Evolutionary conservation across 2,797 vertebrate species (phyloP).

Genomic region (Eulemur coronatus): DNA sequence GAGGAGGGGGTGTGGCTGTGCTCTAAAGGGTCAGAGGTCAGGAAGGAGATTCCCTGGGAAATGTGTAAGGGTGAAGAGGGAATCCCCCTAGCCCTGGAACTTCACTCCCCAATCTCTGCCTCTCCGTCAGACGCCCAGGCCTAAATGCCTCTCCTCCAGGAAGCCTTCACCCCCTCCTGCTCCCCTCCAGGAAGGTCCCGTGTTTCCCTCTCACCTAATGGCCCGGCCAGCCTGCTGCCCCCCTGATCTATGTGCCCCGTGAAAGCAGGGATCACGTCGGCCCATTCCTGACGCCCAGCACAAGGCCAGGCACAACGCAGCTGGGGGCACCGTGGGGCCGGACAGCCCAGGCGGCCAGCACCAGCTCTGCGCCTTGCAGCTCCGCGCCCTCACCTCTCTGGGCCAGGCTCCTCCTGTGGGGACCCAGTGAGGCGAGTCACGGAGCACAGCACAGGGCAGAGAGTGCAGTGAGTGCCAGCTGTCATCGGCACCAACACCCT

Average conservation of each 20-base stretch:
- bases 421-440: background rate
- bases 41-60: background rate
- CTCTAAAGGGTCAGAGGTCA: background rate
- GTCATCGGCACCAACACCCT: fast-evolving
- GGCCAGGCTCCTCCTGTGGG: background rate
- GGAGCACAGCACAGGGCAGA: background rate
- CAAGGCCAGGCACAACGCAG: fast-evolving
- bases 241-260: background rate
- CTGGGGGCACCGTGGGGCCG: fast-evolving
- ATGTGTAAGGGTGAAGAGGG: too few species aligned
- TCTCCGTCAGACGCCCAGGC: background rate
- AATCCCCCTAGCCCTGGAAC: background rate
- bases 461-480: background rate
- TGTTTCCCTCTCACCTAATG: background rate
- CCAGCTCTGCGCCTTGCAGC: background rate
- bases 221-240: background rate
- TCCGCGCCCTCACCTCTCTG: background rate
- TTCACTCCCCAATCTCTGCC: background rate
- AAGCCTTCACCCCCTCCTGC: background rate
- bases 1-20: background rate
- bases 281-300: background rate
- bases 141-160: background rate
- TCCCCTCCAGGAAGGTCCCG: too few species aligned
- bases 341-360: fast-evolving
- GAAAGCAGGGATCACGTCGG: fast-evolving